Conservation (phyloP, 2,888 invertebrate species). For the Vanessa cardui region DNA sequence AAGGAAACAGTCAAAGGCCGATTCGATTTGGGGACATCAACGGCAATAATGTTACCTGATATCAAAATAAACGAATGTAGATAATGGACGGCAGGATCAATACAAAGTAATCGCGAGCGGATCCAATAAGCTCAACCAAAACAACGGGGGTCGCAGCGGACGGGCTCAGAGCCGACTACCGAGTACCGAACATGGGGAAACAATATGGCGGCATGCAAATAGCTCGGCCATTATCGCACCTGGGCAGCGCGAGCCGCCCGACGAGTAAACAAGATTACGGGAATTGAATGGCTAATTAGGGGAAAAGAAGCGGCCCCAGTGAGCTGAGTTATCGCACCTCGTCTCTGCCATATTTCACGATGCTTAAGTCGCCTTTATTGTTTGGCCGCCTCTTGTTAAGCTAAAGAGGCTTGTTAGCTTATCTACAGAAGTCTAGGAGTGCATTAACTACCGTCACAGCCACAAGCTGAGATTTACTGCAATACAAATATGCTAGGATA, state of each 20-base stretch:
- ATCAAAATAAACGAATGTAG: conserved; percentile 80
- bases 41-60: conserved; percentile 72
- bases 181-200: conserved; percentile 71
- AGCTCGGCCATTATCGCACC: conserved; percentile 82
- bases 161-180: conserved; percentile 59
- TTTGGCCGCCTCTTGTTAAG: conserved; percentile 76
- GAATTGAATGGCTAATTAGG: conserved; percentile 83
- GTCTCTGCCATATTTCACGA: conserved; percentile 79
- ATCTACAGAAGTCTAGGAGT: conserved; percentile 74
- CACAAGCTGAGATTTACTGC: conserved; percentile 32
- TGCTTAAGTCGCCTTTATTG: conserved; percentile 78
- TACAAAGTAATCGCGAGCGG: conserved; percentile 81
- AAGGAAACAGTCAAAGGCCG: conserved; percentile 54
- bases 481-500: conserved; percentile 31
- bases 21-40: conserved; percentile 68
- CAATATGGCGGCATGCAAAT: conserved; percentile 84
- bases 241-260: conserved; percentile 74
- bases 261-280: conserved; percentile 82
- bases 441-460: conserved; percentile 55
- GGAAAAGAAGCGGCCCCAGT: conserved; percentile 76
- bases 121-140: conserved; percentile 81
- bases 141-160: conserved; percentile 72
- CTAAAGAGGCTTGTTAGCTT: conserved; percentile 78
- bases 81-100: conserved; percentile 81
- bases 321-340: conserved; percentile 74